Percentiles rank a stretch among this genome's conserved stretches.
phyloP scores from a whole-genome alignment of 2,888 invertebrate species.

The Pyrrhosoma nymphula region DNA sequence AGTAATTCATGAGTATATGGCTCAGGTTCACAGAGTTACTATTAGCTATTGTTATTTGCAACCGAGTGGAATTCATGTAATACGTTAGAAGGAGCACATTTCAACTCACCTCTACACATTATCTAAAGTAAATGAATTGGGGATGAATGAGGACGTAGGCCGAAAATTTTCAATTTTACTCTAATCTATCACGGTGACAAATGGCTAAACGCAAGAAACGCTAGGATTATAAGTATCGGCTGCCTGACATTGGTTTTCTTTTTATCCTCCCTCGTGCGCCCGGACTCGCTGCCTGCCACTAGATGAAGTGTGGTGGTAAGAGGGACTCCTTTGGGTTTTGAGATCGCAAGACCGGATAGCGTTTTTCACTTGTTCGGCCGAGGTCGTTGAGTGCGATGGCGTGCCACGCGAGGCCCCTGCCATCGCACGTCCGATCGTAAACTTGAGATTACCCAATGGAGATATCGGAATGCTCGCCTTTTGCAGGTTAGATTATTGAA shows the following conservation, averaged over 20 bases:
- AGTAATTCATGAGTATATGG: too few species aligned
- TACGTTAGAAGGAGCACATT: too few species aligned
- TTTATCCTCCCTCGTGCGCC: not conserved
- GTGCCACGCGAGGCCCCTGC: conserved; percentile 60
- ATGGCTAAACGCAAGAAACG: not conserved
- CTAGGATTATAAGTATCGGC: not conserved
- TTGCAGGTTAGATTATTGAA: conserved; percentile 61
- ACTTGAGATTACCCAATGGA: conserved; percentile 64
- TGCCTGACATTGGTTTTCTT: not conserved
- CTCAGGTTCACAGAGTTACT: too few species aligned
- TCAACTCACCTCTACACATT: not conserved
- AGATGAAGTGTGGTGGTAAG: conserved; percentile 26
- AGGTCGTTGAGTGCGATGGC: conserved; percentile 66
- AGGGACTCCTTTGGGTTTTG: conserved; percentile 1
- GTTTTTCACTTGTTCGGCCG: conserved; percentile 60
- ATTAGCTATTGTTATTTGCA: too few species aligned
- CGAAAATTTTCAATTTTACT: not conserved
- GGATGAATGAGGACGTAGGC: not conserved
- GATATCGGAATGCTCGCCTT: conserved; percentile 67
- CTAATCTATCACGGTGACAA: not conserved
- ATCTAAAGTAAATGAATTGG: not conserved
- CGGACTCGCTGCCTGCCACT: not conserved
- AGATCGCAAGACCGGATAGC: conserved; percentile 53
- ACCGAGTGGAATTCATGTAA: too few species aligned
- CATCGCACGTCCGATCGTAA: conserved; percentile 62